Evolutionary conservation across 2,888 invertebrate genomes (phyloP), one percentile per base, ranked within the genome.

Genomic region (Phasia obesa): DNA sequence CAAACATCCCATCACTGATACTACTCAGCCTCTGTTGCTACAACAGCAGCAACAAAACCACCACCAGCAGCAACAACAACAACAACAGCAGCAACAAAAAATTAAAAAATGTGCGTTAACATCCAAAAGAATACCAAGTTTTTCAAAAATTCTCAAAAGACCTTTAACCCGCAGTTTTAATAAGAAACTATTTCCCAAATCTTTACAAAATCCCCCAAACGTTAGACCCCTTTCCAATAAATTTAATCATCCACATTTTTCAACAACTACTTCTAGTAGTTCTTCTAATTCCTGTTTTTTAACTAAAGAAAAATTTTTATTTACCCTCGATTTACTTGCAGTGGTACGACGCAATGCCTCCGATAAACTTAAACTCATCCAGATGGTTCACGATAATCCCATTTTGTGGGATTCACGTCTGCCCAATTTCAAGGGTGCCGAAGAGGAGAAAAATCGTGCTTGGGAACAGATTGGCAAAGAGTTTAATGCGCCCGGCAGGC

Each of bases 291-390:
- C 67, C 19, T 38, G 81, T 49, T 65, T 84, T 62, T 76, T 83
- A 76, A 85, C 85, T 76, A 86, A 86, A 86, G 86, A 86, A 86
- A 84, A 80, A 73, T 86, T 86, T 85, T 86, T 86, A 86, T 77
- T 86, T 73, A 86, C 86, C 80, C 86, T 86, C 86, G 85, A 86
- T 86, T 86, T 85, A 84, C 86, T 87, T 86, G 78, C 87, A 90
- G 90, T 90, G 88, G 91, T 91, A 80, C 90, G 90, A 21, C 91
- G 90, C 27, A 90, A 90, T 84, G 91, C 90, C 51, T 89, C 91
- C 77, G 90, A 90, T 84, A 90, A 90, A 79, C 83, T 90, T 27
- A 91, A 90, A 84, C 88, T 90, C 44, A 90, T 90, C 74, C 91
- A 90, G 85, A 90, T 90, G 90, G 90, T 90, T 23, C 91, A 90